phyloP scores from a whole-genome alignment of 2,113 vertebrate genomes.

The Indicator indicator region DNA sequence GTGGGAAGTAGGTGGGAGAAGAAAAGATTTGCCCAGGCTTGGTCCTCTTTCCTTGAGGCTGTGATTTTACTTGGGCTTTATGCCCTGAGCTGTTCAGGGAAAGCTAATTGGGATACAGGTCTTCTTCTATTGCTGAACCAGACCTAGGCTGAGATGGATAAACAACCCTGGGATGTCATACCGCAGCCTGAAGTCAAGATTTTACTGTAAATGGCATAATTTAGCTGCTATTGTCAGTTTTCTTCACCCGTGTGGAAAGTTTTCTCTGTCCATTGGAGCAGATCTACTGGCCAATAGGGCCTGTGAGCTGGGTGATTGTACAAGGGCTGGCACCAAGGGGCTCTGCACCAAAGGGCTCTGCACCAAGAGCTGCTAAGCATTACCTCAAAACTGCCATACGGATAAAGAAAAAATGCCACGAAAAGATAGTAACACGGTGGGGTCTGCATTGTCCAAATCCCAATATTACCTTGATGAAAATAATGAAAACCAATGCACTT shows the following conservation, averaged over 20 bases:
- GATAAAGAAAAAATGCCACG: neutral
- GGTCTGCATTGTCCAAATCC: neutral
- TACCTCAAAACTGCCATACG: neutral
- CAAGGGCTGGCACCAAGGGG: neutral
- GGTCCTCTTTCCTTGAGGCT: neutral
- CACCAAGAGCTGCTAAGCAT: accelerated
- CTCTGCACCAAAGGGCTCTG: neutral
- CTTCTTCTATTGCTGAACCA: neutral
- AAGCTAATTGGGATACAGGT: neutral
- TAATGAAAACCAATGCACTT: neutral
- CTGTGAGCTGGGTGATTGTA: neutral
- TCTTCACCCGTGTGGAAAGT: neutral
- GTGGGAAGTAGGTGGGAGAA: neutral
- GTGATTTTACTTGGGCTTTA: neutral
- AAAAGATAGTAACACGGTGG: neutral
- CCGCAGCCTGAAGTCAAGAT: neutral
- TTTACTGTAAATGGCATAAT: neutral
- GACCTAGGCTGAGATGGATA: neutral
- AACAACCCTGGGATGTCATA: neutral
- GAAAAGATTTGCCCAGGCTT: neutral
- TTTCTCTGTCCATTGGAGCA: neutral
- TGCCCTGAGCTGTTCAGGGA: neutral
- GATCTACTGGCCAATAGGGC: neutral
- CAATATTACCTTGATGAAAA: neutral
- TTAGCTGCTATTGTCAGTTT: neutral